phyloP scores from a whole-genome alignment of 2,113 vertebrate species.

The Anarrhichthys ocellatus region DNA sequence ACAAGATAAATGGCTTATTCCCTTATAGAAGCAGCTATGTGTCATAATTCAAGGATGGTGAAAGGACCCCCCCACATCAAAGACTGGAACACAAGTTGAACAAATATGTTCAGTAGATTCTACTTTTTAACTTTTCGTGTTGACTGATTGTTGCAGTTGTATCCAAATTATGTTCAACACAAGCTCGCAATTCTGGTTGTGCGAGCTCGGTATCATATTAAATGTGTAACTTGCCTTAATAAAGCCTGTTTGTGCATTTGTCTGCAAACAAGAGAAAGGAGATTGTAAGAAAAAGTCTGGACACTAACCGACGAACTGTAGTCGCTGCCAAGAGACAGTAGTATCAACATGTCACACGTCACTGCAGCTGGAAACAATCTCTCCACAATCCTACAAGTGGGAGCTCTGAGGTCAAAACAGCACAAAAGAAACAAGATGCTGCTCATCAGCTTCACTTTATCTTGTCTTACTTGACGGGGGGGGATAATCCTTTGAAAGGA shows the following conservation, averaged over 20 bases:
- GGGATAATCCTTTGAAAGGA: not conserved
- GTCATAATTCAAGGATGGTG: not conserved
- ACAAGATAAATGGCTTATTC: not conserved
- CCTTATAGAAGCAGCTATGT: not conserved
- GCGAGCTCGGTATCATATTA: not conserved
- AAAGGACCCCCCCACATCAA: not conserved
- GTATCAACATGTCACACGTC: not conserved
- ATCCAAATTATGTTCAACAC: not conserved
- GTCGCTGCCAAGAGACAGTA: rapidly evolving
- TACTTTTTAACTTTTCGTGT: not conserved
- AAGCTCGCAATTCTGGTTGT: not conserved
- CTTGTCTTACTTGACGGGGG: not conserved
- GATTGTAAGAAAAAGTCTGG: not conserved
- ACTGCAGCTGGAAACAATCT: slow-evolving; percentile 51
- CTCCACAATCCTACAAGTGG: not conserved
- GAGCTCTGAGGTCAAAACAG: slow-evolving; percentile 18
- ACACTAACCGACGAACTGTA: slow-evolving; percentile 7
- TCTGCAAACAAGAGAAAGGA: slow-evolving; percentile 13
- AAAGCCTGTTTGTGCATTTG: not conserved
- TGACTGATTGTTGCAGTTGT: not conserved
- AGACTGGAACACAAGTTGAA: slow-evolving; percentile 1
- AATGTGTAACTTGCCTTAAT: not conserved
- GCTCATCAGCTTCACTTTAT: not conserved
- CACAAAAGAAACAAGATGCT: not conserved
- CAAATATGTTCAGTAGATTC: not conserved